Base-by-base conservation (phyloP, 2,888 invertebrate genomes). In the Cartodere bifasciata region DNA sequence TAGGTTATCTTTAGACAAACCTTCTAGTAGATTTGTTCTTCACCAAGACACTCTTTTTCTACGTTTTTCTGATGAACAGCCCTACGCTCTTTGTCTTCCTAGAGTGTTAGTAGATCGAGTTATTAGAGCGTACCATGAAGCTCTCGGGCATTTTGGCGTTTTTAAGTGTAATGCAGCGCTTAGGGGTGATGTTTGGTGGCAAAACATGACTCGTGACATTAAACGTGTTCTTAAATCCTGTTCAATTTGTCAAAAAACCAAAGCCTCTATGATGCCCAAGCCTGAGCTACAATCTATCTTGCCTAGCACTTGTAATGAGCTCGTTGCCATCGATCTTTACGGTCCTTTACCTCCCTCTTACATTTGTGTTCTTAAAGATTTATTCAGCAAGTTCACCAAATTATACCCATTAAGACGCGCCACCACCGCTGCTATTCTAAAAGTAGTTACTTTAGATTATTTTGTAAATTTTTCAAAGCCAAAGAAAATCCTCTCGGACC, bases 311-410 rank as follows among this genome's bases (percentile, higher is more conserved):
- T 6, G 16, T 9, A 20, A 21, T 14, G 31, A 34, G n/a, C 21
- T 36, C 13, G 12, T 36, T 2, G 32, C 34, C 4, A 23, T 33
- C 2, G 38, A 38, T 23, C 10, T 34, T 2, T 36, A 16, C 20
- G 34, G 38, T 7, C 36, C 38, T 1, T 20, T 38, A n/a, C 38
- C 38, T 2, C 4, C 10, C 7, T 30, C 37, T 13, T 38, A 36
- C 13, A 32, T 40, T 21, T 36, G 39, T 12, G 36, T 41, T 2
- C n/a, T 36, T 13, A 11, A 38, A 2, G 34, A 39, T 15, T 13
- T 32, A 13, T 40, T 42, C 22, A 33, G 37, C 9, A 42, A 40
- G 24, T 34, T 32, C 28, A 35, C 40, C 9, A 33, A 26, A n/a
- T 13, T 38, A 3, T 41, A 37, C 28, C 20, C 37, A 4, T 4